Conservation (phyloP, 1,140 invertebrate species). For the Lanistes nyassanus region DNA sequence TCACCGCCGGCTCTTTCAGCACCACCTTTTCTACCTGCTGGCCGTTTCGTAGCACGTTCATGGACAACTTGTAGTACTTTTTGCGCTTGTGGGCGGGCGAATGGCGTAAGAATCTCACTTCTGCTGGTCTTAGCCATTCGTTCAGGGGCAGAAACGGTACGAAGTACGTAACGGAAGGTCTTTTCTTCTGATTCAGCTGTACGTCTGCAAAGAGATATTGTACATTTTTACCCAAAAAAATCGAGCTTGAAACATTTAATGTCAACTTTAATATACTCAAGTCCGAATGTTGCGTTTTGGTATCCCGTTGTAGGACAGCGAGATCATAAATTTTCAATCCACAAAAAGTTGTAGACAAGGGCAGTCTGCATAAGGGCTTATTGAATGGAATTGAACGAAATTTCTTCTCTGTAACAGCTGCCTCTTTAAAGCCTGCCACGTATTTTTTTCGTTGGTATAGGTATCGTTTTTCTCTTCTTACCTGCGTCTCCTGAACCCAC, state of each 20-base stretch:
- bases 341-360: too few species aligned
- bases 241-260: too few species aligned
- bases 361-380: too few species aligned
- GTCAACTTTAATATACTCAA: too few species aligned
- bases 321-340: too few species aligned
- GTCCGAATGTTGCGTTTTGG: too few species aligned
- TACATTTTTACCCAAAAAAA: not conserved
- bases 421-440: too few species aligned
- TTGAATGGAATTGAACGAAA: not conserved
- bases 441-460: too few species aligned
- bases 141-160: conserved; percentile 40
- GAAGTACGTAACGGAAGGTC: conserved; percentile 25
- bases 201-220: conserved; percentile 15
- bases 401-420: too few species aligned
- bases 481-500: too few species aligned
- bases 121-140: conserved; percentile 39
- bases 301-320: too few species aligned
- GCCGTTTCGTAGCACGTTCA: conserved; percentile 26
- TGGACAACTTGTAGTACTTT: conserved; percentile 26
- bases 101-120: conserved; percentile 39
- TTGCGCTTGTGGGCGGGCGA: conserved; percentile 3
- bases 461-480: too few species aligned
- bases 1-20: conserved; percentile 15
- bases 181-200: conserved; percentile 15
- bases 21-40: conserved; percentile 27